Evolutionary conservation across 2,888 invertebrate species (phyloP), one percentile per base, ranked within the genome.

Genomic region (Stegophylla sp.): DNA sequence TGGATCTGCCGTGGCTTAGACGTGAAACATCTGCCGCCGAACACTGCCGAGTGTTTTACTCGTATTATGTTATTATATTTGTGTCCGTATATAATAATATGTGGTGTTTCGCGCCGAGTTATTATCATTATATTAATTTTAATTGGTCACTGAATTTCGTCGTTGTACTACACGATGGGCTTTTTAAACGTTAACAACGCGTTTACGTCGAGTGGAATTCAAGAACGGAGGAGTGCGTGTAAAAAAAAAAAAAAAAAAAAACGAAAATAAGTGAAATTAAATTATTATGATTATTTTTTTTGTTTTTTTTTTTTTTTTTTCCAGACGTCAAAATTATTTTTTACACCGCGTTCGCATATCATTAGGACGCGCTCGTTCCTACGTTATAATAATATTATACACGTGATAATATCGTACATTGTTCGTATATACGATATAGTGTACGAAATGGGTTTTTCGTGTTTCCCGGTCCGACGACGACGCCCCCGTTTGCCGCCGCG

Each of bases 401-500:
- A 34, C 34, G n/a, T n/a, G n/a, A n/a, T n/a, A n/a, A n/a, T n/a
- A n/a, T n/a, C n/a, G n/a, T n/a, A n/a, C n/a, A n/a, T n/a, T n/a
- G n/a, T n/a, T 12, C 56, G 20, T 12, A n/a, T 28, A 23, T 23
- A 9, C 7, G 53, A 3, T 0, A 59, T 63, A 51, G n/a, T n/a
- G n/a, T n/a, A n/a, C n/a, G n/a, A n/a, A 74, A 74, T 74, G 63
- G 48, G 20, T 63, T 74, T 74, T 74, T 74, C 74, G 61, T 74
- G 74, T 74, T 74, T 63, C 28, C 63, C 63, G 48, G 7, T n/a
- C n/a, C n/a, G n/a, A n/a, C n/a, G n/a, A n/a, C 63, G 7, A 56
- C 41, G 41, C 72, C 56, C 56, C 34, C 17, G 53, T 71, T 71
- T 56, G 1, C 20, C 5, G n/a, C n/a, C 51, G 51, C 5, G n/a